Conservation (phyloP, 1,140 invertebrate species). For the Achroia grisella region DNA sequence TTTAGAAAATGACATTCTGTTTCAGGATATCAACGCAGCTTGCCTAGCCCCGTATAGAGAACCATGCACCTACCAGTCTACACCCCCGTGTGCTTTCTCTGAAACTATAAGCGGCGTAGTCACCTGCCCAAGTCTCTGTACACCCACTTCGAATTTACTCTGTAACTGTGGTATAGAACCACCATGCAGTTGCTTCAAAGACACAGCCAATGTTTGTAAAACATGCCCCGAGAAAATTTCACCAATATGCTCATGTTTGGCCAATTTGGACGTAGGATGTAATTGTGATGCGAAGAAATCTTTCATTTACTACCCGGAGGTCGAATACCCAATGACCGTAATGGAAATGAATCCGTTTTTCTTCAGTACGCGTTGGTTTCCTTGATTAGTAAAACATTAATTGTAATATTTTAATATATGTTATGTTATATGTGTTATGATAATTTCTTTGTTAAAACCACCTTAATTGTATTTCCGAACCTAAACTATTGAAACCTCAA, state of each 20-base stretch:
- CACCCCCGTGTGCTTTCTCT: background rate
- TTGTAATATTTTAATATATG: too few species aligned
- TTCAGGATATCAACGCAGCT: background rate
- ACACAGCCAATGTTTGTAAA: slow-evolving; percentile 11
- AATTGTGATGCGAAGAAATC: slow-evolving; percentile 4
- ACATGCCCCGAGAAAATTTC: slow-evolving; percentile 4
- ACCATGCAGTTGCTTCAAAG: slow-evolving; percentile 9
- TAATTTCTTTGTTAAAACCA: too few species aligned
- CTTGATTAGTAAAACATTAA: slow-evolving; percentile 11
- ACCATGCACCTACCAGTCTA: background rate
- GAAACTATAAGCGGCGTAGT: background rate
- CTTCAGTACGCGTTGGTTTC: slow-evolving; percentile 15
- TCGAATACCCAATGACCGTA: slow-evolving; percentile 25
- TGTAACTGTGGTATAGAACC: slow-evolving; percentile 8
- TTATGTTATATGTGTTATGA: too few species aligned
- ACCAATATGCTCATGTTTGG: slow-evolving; percentile 14
- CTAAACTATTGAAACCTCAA: too few species aligned
- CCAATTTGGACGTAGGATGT: slow-evolving; percentile 3
- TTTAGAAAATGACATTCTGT: background rate
- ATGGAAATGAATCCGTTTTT: slow-evolving; percentile 27
- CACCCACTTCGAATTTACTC: slow-evolving; percentile 5
- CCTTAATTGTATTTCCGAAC: too few species aligned
- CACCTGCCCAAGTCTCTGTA: slow-evolving; percentile 5
- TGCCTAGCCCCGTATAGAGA: background rate
- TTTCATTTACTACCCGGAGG: slow-evolving; percentile 31